Base-by-base conservation (phyloP, 1,140 invertebrate genomes). In the Lepidostoma basale region DNA sequence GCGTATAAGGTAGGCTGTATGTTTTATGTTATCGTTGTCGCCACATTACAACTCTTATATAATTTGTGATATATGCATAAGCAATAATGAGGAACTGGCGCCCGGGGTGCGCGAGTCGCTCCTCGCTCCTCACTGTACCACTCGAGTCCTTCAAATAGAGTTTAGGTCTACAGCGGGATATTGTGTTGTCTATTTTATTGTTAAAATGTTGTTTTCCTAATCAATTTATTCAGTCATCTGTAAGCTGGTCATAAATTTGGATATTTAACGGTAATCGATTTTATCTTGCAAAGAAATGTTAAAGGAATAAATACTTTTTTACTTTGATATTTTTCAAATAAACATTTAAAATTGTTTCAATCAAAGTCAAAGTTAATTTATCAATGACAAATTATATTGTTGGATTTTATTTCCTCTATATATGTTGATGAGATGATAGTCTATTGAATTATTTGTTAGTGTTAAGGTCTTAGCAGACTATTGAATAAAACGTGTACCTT, bases 401-500 rank as follows among this genome's bases (percentile, higher is more conserved):
- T 67, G 54, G 52, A 44, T 59, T 67, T 47, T 59, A 56, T 67
- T 67, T 59, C 65, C 40, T 67, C 28, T 67, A 67, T 59, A 59
- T 67, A 22, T 47, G 65, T 67, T 67, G 28, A 67, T 45, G 30
- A 54, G 28, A 54, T 14, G 26, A 66, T 66, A 66, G 63, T 66
- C 49, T 66, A 66, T 60, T 67, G 58, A 44, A 47, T 16, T 42
- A 44, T 66, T 65, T 65, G 39, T 45, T 67, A 67, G 36, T 67
- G 25, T 45, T 56, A 67, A 67, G 59, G 33, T 68, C 47, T 33
- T 68, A 58, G 47, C 39, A 40, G 59, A 54, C 49, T 68, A 59
- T 30, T 63, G 44, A 66, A 62, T 62, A 58, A 59, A 49, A 47
- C 36, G n/a, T 62, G 68, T 66, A 70, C 63, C 62, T 70, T 70